Evolutionary conservation across 2,113 vertebrate genomes (phyloP), one percentile per base, ranked within the genome.

Genomic region (Picathartes gymnocephalus): DNA sequence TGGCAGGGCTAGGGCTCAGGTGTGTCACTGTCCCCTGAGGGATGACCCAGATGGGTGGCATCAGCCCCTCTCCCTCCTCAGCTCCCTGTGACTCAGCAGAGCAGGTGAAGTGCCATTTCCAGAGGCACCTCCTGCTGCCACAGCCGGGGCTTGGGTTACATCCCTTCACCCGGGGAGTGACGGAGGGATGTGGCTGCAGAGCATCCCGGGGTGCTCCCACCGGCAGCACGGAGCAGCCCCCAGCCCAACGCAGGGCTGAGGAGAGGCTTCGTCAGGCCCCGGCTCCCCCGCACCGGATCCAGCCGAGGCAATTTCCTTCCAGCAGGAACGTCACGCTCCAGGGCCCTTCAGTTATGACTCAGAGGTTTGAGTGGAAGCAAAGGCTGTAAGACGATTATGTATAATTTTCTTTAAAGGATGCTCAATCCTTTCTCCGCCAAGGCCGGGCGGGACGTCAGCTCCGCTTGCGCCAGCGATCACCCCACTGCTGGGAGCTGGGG

Each of bases 301-400:
- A 76, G 72, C 81, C 23, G 4, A 90, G 93, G 96, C 92, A 95
- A 96, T 95, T 96, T 97, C 96, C 95, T 92, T 83, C 81, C 91
- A 84, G 77, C 92, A 86, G 90, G 94, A 96, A 94, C 91, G 91
- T 90, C 90, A 97, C 61, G 92, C 92, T 95, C 94, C 91, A 89
- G 95, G 85, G 91, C 95, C 88, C 96, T 96, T 97, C 92, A 88
- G 94, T 91, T 86, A 85, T 97, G 97, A 97, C 94, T 97, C 97
- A 97, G 95, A 95, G 91, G 53, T 54, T 40, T 73, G 92, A 90
- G 81, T 77, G 91, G 86, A 90, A 93, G 86, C 57, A 39, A 91
- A 77, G 90, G 95, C 94, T 91, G 62, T 20, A 65, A 88, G 92
- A 89, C 44, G 91, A 97, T 96, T 86, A 92, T 93, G 95, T 76